Evolutionary conservation across 2,888 invertebrate genomes (phyloP).

Genomic region (Athalia rosae): DNA sequence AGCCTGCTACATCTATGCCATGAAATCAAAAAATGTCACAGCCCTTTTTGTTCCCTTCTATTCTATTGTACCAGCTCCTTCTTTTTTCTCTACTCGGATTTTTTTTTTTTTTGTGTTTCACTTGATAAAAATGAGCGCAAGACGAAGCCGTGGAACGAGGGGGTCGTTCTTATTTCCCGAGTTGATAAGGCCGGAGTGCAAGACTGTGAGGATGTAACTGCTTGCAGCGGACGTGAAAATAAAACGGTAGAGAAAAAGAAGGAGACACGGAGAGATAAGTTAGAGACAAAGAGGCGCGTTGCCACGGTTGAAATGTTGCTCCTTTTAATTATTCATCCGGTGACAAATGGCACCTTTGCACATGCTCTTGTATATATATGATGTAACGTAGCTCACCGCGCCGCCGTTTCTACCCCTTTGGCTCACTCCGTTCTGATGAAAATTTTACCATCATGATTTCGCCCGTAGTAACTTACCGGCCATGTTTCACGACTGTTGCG

Average conservation of each 20-base stretch:
- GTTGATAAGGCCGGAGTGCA: not conserved
- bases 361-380: slow-evolving; percentile 28
- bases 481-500: slow-evolving; percentile 21
- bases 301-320: slow-evolving; percentile 29
- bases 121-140: not conserved
- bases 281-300: slow-evolving; percentile 22
- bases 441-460: slow-evolving; percentile 40
- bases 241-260: not conserved
- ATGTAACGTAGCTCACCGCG: slow-evolving; percentile 23
- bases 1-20: not conserved
- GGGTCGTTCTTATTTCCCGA: too few species aligned
- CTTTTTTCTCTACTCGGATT: not conserved
- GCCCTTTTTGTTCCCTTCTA: not conserved
- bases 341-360: slow-evolving; percentile 40
- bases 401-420: not conserved
- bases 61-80: not conserved
- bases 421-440: slow-evolving; percentile 29
- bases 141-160: not conserved
- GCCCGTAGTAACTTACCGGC: slow-evolving; percentile 4
- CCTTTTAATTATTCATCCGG: slow-evolving; percentile 40
- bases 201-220: not conserved
- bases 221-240: not conserved
- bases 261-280: slow-evolving; percentile 1
- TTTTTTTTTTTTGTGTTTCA: not conserved
- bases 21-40: not conserved